Base-by-base conservation (phyloP, 2,797 vertebrate species). In the Cheirogaleus major region DNA sequence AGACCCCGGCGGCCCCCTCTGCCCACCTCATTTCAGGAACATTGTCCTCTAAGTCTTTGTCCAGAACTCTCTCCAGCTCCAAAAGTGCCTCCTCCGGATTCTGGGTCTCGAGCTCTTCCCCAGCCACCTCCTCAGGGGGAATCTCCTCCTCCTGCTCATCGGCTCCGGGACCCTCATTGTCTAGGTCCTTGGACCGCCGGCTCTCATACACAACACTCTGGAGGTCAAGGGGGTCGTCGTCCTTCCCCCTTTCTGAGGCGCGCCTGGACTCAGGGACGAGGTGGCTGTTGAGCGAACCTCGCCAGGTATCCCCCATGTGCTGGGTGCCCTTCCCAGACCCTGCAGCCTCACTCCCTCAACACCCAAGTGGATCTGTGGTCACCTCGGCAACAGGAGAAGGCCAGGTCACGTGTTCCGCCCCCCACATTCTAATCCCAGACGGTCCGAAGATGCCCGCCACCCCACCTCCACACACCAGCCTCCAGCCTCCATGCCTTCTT, bases 11-110 rank as follows among this genome's bases (percentile, higher is more conserved):
- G 38, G 38, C 13, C n/a, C 4, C 30, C 17, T 6, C 35, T 1
- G 11, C 96, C 12, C 12, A 97, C 97, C 97, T 97, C 69, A 96
- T 85, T 45, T 95, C 92, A 18, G 86, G 59, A 17, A 95, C 2
- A 0, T 22, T 86, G 1, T 86, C 90, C 14, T 97, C 92, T 4
- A 25, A 0, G 0, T 57, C 95, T 13, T 30, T 38, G 32, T 79
- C 32, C 55, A 57, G 70, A 20, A 9, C 11, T 2, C 14, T 27
- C 59, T 82, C 38, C 52, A 45, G 20, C 61, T 15, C 38, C 1
- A 4, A 0, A 0, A 75, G 45, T 10, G 14, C 59, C 22, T 35
- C 84, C 0, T 38, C 17, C 0, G 45, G 57, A 12, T 3, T 32
- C 18, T 7, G 38, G 35, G 9, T 0, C 4, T 57, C 61, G 0